Evolutionary conservation across 1,140 invertebrate genomes (phyloP), one percentile per base, ranked within the genome.

Genomic region (Lordiphosa mommai): DNA sequence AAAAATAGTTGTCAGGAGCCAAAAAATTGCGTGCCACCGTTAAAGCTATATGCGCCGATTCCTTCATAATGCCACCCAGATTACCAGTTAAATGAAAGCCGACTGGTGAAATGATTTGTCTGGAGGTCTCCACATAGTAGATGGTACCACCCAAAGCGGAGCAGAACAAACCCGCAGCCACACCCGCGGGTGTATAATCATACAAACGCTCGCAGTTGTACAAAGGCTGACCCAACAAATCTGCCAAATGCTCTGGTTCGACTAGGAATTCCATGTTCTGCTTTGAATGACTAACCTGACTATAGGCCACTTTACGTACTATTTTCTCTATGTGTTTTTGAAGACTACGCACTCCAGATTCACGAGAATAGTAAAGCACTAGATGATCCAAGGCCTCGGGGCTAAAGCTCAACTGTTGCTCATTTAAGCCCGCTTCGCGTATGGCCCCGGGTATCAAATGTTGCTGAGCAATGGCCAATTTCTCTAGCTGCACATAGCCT

Each of bases 161-260:
- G 98, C 98, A 99, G 0, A 98, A 98, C 4, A 99, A 90, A 2
- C 98, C 98, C 95, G 98, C 98, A 0, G 99, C 95, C 7, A 99
- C 96, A 8, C 98, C 98, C 2, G 34, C 9, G 23, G 38, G 34
- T 0, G 36, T 30, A 2, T 17, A 5, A 1, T 36, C 49, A 14
- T 40, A 52, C 8, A 40, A 29, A 5, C 27, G 16, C 4, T 30
- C 27, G 27, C 3, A 7, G 27, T 29, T 29, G n/a, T n/a, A n/a
- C n/a, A n/a, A n/a, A n/a, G n/a, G n/a, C n/a, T n/a, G n/a, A n/a
- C n/a, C n/a, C n/a, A n/a, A n/a, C n/a, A n/a, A n/a, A n/a, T n/a
- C n/a, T n/a, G n/a, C n/a, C n/a, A n/a, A n/a, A n/a, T n/a, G n/a
- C n/a, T n/a, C n/a, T n/a, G n/a, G n/a, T 4, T 12, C 29, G 33